A percentile compares a stretch with the other conserved stretches of the same genome.
Conservation (phyloP, 2,797 vertebrate genomes). For the Prionace glauca region DNA sequence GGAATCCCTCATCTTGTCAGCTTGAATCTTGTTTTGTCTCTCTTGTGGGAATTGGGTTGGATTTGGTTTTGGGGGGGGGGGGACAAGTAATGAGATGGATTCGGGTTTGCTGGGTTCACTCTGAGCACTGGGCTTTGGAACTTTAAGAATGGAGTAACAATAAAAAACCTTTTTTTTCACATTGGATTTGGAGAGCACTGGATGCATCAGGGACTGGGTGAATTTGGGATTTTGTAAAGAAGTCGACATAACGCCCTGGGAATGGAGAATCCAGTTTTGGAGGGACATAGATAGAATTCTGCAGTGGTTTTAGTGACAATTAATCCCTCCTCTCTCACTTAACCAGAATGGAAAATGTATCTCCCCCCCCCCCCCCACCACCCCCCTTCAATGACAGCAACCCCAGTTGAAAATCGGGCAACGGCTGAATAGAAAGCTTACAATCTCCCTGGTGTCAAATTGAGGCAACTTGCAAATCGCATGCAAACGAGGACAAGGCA, state of each 20-base stretch:
- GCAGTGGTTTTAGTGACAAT: too few relatives aligned
- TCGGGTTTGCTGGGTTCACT: too few relatives aligned
- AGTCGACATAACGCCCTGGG: not conserved
- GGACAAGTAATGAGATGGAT: too few relatives aligned
- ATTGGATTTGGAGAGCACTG: not conserved
- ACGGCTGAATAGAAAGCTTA: not conserved
- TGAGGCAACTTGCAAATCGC: not conserved
- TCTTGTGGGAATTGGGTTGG: too few relatives aligned
- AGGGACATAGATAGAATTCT: too few relatives aligned
- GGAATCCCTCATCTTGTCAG: too few relatives aligned
- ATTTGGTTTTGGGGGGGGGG: too few relatives aligned
- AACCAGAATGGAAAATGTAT: not conserved
- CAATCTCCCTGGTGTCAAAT: not conserved
- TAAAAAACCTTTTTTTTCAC: not conserved
- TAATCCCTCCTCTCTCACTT: not conserved
- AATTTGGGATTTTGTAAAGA: not conserved
- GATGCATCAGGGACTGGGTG: not conserved
- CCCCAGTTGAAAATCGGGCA: too few relatives aligned
- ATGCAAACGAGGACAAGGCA: not conserved
- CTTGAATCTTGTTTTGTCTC: too few relatives aligned
- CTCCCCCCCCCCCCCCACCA: too few relatives aligned
- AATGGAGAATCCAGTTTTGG: not conserved
- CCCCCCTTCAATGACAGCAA: not conserved
- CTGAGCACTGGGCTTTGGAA: too few relatives aligned
- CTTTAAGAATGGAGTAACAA: too few relatives aligned